phyloP scores from a whole-genome alignment of 2,113 vertebrate species.

The Empidonax alnorum region DNA sequence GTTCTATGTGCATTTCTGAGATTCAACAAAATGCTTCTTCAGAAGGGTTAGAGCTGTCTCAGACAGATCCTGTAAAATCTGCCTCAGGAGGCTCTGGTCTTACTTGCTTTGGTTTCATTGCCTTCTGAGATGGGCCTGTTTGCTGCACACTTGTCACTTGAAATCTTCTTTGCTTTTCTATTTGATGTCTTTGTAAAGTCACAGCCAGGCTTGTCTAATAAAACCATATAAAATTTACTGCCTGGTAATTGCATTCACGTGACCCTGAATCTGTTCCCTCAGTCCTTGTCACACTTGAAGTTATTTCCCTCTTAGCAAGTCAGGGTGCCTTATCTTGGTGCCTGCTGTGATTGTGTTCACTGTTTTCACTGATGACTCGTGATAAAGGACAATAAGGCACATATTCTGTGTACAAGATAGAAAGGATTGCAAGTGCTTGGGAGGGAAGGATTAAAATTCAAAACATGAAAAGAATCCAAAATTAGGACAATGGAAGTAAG shows the following conservation, averaged over 20 bases:
- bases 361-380: neutral
- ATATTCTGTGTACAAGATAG: neutral
- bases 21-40: neutral
- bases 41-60: neutral
- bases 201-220: neutral
- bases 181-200: neutral
- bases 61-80: neutral
- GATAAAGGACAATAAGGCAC: neutral
- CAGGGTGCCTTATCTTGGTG: neutral
- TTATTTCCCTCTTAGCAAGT: neutral
- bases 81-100: neutral
- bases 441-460: neutral
- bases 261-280: neutral
- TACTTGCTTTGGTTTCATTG: neutral
- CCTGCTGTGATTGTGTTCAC: neutral
- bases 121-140: neutral
- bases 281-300: neutral
- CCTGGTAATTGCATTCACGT: neutral
- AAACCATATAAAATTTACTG: neutral
- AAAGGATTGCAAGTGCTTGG: neutral
- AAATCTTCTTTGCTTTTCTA: neutral
- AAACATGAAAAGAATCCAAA: neutral
- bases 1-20: neutral
- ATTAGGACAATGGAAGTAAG: neutral
- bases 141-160: neutral